Evolutionary conservation across 2,797 vertebrate genomes (phyloP).

Genomic region (Acrossocheilus wenchowensis): DNA sequence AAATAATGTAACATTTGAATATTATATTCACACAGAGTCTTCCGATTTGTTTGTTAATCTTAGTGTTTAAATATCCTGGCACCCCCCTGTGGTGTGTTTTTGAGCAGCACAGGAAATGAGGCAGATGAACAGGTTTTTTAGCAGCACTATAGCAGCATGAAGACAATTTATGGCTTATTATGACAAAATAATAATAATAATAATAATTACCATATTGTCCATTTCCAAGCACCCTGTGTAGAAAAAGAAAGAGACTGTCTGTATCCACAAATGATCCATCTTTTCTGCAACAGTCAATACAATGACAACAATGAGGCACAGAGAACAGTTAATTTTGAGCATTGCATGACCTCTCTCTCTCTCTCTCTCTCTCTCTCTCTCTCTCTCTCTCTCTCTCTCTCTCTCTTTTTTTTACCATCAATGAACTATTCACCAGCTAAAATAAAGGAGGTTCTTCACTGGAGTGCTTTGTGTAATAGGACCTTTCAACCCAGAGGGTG

Average conservation of each 20-base stretch:
- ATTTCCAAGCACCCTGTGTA: neutral
- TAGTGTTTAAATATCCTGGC: constrained; percentile 8
- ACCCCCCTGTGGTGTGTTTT: constrained; percentile 4
- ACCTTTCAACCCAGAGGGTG: neutral
- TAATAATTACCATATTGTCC: neutral
- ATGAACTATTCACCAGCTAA: neutral
- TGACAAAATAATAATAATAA: neutral
- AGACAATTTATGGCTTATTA: neutral
- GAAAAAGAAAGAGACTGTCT: neutral
- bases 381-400: too few relatives aligned
- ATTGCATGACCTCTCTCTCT: neutral
- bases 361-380: neutral
- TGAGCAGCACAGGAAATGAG: constrained; percentile 14
- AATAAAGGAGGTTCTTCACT: neutral
- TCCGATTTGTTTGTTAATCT: neutral
- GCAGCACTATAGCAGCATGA: neutral
- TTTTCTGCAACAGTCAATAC: neutral
- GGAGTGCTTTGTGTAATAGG: neutral
- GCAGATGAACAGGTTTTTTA: neutral
- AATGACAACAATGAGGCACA: neutral
- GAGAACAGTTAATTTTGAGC: neutral
- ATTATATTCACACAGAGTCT: neutral
- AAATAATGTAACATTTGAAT: neutral
- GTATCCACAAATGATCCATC: neutral
- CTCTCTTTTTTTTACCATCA: neutral